Evolutionary conservation across 1,140 invertebrate species (phyloP), one percentile per base, ranked within the genome.

Genomic region (Drosophila simulans): DNA sequence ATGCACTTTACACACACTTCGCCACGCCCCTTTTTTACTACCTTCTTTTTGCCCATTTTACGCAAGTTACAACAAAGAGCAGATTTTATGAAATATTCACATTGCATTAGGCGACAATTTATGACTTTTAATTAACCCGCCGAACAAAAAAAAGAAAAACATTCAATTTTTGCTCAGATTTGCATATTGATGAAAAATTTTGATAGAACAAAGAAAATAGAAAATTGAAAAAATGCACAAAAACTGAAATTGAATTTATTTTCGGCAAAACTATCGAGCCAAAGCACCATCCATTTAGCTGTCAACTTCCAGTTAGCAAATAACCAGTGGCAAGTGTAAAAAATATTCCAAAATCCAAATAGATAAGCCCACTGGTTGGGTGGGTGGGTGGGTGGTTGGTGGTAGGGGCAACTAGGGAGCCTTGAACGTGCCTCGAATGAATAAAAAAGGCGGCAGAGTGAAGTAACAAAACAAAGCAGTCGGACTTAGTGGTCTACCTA

Each of bases 41-140:
- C 20, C 22, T 15, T 15, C 2, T 7, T 7, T 42, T 12, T 12
- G 2, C 37, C 34, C 11, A 15, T 20, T 42, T 11, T 17, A 35
- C 53, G 20, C 48, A 42, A 62, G 80, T 62, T 69, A 48, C 59
- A 60, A 58, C 55, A 60, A 66, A 69, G 60, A 37, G 15, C 37
- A 55, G 63, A 51, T 54, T 63, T 77, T 42, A 54, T 81, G 56
- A 70, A 70, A 86, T 78, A 74, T 79, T 59, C 59, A 49, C 60
- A 70, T 68, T 69, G 53, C 71, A 60, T 80, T 80, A 75, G 73
- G 70, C 83, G 65, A 82, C 79, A 83, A 82, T 88, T 88, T 88
- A 76, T 79, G 75, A 76, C 66, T 88, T 82, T 86, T 82, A 86
- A 86, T 86, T 88, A 79, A 52, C 37, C 65, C 82, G 55, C 58